Evolutionary conservation across 2,888 invertebrate species (phyloP), one percentile per base, ranked within the genome.

Genomic region (Lobophora halterata): DNA sequence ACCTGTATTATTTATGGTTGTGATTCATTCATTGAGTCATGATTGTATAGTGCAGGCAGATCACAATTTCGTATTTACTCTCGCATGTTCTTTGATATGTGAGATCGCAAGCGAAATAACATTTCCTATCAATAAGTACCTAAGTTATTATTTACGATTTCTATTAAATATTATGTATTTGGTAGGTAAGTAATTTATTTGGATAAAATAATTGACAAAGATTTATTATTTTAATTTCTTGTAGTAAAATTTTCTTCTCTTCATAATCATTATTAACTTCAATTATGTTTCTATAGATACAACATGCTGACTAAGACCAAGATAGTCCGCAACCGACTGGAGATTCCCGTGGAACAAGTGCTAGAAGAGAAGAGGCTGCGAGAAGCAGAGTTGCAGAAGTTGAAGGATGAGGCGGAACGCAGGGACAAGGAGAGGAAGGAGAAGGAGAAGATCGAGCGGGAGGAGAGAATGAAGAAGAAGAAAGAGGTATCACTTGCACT

Each of bases 221-320:
- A n/a, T n/a, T n/a, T n/a, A n/a, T n/a, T n/a, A n/a, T n/a, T n/a
- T n/a, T n/a, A n/a, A n/a, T n/a, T n/a, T n/a, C n/a, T n/a, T n/a
- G n/a, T n/a, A n/a, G n/a, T n/a, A n/a, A n/a, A n/a, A n/a, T n/a
- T n/a, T n/a, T n/a, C n/a, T n/a, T n/a, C n/a, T n/a, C n/a, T n/a
- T n/a, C n/a, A n/a, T n/a, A n/a, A n/a, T n/a, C n/a, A n/a, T n/a
- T n/a, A n/a, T n/a, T n/a, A n/a, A n/a, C n/a, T n/a, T n/a, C n/a
- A n/a, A n/a, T n/a, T n/a, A n/a, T 39, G 41, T 35, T n/a, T 4
- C 2, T 8, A 1, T 1, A 87, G 87, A 43, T 86, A 81, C 63
- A 86, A 72, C 60, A 78, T 87, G 77, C 49, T 87, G 20, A 86
- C 87, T 0, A 79, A 76, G 42, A 88, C 87, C 0, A 86, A 83